Percentiles rank a stretch among this genome's conserved stretches.
phyloP scores from a whole-genome alignment of 2,113 vertebrate species.

The Marcusenius ussheri region DNA sequence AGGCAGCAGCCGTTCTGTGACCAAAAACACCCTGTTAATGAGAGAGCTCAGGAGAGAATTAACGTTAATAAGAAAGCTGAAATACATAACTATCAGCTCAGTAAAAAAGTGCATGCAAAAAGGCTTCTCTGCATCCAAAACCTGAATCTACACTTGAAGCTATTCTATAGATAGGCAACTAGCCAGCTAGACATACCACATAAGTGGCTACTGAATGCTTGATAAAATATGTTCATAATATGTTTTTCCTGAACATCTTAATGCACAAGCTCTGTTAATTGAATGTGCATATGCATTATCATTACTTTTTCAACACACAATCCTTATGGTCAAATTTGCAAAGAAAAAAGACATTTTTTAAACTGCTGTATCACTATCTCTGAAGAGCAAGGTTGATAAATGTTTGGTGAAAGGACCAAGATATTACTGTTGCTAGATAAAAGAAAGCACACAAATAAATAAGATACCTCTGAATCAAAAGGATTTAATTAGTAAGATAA shows the following conservation, averaged over 20 bases:
- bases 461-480: slow-evolving; percentile 39
- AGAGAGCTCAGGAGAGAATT: not conserved
- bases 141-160: not conserved
- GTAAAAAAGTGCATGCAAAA: not conserved
- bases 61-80: not conserved
- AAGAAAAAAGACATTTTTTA: not conserved
- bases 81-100: not conserved
- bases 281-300: not conserved
- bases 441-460: slow-evolving; percentile 20
- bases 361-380: not conserved
- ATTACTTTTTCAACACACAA: not conserved
- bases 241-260: not conserved
- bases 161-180: not conserved
- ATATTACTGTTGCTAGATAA: not conserved
- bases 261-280: not conserved
- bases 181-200: not conserved
- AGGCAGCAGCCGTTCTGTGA: not conserved
- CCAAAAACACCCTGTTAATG: not conserved
- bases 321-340: not conserved
- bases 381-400: not conserved
- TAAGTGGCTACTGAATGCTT: not conserved
- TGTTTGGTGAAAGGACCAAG: not conserved
- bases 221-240: not conserved
- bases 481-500: slow-evolving; percentile 52
- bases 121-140: not conserved